Evolutionary conservation across 2,888 invertebrate species (phyloP), one percentile per base, ranked within the genome.

Genomic region (Salpingus planirostris): DNA sequence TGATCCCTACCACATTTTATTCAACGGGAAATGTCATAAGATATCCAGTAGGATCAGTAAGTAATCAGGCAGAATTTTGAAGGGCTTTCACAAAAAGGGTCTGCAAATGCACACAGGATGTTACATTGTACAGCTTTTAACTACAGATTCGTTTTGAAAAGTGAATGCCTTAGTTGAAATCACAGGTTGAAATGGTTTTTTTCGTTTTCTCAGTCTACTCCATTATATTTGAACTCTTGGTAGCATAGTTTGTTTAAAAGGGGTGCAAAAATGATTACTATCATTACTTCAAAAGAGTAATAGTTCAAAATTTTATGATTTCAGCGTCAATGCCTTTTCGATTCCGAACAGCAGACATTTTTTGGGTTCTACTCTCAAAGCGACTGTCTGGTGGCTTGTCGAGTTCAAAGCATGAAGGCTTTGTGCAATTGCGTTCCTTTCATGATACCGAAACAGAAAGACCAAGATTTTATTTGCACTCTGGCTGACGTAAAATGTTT

Each of bases 351-450:
- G 12, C 3, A 22, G 8, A 23, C 8, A 11, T 33, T 33, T 2
- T 11, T 12, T 2, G 13, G 12, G 1, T 8, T 18, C 3, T 33
- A 33, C 15, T 33, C 33, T 1, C 27, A 27, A 11, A 27, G 33
- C 11, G 33, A 33, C 11, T 33, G 33, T 15, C 15, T 25, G 10
- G 15, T 33, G 8, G 33, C 27, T 7, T 33, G 33, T 21, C 22
- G 33, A n/a, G 10, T 27, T 15, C 12, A 15, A 5, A 33, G 33
- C n/a, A 11, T 13, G 6, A 7, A 14, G 11, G 33, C 27, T n/a
- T 10, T 33, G 13, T 33, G 33, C 21, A 21, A 33, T 2, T 33
- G 33, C 15, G 13, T 27, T 5, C 33, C 33, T 10, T 27, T 33
- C 14, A 22, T 22, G 22, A 15, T 27, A 15, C 26, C 31, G 10